A percentile compares a stretch with the other conserved stretches of the same genome.
Evolutionary conservation across 2,888 invertebrate genomes (phyloP).

Genomic region (Dinocampus coccinellae): DNA sequence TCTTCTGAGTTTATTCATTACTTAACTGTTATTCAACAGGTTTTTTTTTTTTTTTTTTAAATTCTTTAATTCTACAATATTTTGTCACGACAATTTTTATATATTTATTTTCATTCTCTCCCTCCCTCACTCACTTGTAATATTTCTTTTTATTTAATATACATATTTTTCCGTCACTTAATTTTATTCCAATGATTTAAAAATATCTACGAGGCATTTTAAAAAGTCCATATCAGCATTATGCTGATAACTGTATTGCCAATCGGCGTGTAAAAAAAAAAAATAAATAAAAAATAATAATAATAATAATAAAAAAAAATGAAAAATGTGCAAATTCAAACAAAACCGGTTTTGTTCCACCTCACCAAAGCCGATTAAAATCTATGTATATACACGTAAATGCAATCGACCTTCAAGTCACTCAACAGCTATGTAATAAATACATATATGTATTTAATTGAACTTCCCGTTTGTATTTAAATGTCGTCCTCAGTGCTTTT

Average conservation of each 20-base stretch:
- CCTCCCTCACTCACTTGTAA: too few relatives aligned
- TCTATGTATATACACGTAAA: neutral
- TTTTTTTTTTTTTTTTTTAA: neutral
- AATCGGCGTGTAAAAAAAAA: too few relatives aligned
- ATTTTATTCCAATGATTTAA: too few relatives aligned
- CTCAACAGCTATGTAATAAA: constrained; percentile 2
- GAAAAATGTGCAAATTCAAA: neutral
- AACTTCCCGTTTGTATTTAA: constrained; percentile 25
- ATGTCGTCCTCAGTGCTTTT: neutral
- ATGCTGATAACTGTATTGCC: too few relatives aligned
- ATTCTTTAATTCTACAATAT: neutral
- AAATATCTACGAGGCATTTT: too few relatives aligned
- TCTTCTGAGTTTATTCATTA: neutral
- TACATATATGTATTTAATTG: neutral
- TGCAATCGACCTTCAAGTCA: neutral
- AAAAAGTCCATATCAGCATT: too few relatives aligned
- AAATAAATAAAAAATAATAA: too few relatives aligned
- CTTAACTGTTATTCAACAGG: neutral
- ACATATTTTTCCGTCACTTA: too few relatives aligned
- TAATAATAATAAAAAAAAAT: neutral
- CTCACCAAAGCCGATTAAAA: constrained; percentile 5
- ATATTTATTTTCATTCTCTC: neutral
- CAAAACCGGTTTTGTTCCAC: neutral
- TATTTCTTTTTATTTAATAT: too few relatives aligned
- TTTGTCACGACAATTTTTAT: neutral